Evolutionary conservation across 2,113 vertebrate species (phyloP).

Genomic region (Dromiciops gliroides): DNA sequence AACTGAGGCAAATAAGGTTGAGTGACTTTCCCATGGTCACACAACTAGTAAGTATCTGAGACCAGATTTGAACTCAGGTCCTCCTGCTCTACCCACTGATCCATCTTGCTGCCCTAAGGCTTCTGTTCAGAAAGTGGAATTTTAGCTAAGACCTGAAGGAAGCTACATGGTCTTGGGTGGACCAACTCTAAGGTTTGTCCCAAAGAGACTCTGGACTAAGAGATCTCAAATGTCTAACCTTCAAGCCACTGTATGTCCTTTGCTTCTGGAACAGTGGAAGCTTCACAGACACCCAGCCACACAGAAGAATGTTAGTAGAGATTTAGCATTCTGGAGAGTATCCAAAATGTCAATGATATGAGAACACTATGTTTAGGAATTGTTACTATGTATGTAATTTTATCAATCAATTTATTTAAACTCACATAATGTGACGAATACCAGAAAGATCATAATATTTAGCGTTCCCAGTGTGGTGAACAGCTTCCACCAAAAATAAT

Average conservation of each 20-base stretch:
- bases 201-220: not conserved
- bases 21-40: not conserved
- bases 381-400: not conserved
- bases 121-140: not conserved
- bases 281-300: not conserved
- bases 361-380: not conserved
- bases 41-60: not conserved
- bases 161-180: not conserved
- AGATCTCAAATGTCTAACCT: not conserved
- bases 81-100: not conserved
- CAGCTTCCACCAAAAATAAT: not conserved
- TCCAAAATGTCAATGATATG: not conserved
- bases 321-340: not conserved
- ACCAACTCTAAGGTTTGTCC: not conserved
- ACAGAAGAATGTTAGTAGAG: not conserved
- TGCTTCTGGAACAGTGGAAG: not conserved
- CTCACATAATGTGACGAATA: not conserved
- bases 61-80: not conserved
- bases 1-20: not conserved
- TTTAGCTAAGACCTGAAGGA: not conserved
- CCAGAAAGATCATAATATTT: not conserved
- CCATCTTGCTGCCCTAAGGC: not conserved
- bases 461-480: not conserved
- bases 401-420: not conserved
- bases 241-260: not conserved